Base-by-base conservation (phyloP, 2,797 vertebrate genomes). In the Pygocentrus nattereri region DNA sequence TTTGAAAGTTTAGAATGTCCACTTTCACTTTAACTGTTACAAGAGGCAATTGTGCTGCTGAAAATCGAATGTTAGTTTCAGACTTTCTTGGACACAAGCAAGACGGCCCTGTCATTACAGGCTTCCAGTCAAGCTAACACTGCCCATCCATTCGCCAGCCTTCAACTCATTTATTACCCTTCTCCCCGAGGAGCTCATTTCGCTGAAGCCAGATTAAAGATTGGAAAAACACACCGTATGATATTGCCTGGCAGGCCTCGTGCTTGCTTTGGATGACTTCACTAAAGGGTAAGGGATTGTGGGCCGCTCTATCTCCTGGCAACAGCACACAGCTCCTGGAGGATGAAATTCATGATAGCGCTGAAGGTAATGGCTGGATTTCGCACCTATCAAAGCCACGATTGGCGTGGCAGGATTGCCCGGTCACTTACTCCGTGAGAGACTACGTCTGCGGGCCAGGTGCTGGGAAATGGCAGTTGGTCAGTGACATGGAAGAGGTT, bases 131-230 rank as follows among this genome's bases (percentile, higher is more conserved):
- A 68, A 58, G 62, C 38, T 25, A 76, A 80, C 74, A 25, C 78
- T 58, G 61, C 12, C 27, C 25, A 77, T 76, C 68, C 80, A 77
- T 85, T 78, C 52, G 58, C 79, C 74, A 87, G 84, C 65, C 52
- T 38, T 47, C 67, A 44, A 50, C 74, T 72, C 34, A 72, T 73
- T 59, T 27, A 78, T 83, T 80, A 80, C 30, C 2, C 71, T 70
- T 38, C 59, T 82, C 69, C 68, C 73, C 30, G 16, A 62, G 82
- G 87, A 81, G 25, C 78, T 86, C 79, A 75, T 74, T 88, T 23
- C 74, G 64, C 77, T 85, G 72, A 84, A 71, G 23, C 76, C 75
- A 85, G 81, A 87, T 88, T 83, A 82, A 82, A 89, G 79, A 87
- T 83, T 67, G 59, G 79, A 47, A 85, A 81, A 87, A 76, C 67